These are phyloP conservation scores for Poicephalus gulielmi DNA, from an alignment of 2,113 vertebrate species.

Conservation along the genomic window DNA sequence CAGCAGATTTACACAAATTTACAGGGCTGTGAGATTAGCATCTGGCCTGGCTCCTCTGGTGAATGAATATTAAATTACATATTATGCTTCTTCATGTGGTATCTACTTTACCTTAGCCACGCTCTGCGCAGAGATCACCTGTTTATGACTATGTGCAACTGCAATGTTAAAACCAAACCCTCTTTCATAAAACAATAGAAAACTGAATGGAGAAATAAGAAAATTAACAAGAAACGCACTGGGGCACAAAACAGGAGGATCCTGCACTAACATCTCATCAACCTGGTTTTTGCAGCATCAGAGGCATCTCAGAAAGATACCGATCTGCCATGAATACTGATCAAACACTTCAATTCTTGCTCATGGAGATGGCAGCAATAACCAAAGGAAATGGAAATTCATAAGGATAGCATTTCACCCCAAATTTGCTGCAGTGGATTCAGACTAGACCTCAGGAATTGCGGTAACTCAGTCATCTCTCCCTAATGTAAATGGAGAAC, in stretches of 20 bases:
- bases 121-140: background rate
- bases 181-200: background rate
- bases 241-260: background rate
- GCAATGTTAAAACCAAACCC: background rate
- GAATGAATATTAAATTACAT: background rate
- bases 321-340: background rate
- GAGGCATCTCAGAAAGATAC: background rate
- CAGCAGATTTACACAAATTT: slow-evolving; percentile 58
- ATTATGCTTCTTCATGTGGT: background rate
- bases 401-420: background rate
- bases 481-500: background rate
- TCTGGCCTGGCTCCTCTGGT: slow-evolving; percentile 6
- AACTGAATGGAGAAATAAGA: background rate
- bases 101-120: background rate
- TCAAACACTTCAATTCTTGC: background rate
- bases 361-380: background rate
- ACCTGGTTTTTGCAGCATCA: background rate
- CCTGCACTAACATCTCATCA: background rate
- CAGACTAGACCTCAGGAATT: background rate
- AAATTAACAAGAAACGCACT: background rate
- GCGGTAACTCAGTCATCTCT: background rate
- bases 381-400: background rate
- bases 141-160: background rate
- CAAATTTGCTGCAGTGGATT: background rate
- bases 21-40: slow-evolving; percentile 16